These are phyloP conservation scores for Xanthorhoe spadicearia DNA, from an alignment of 2,888 invertebrate species.

Conservation along the genomic window DNA sequence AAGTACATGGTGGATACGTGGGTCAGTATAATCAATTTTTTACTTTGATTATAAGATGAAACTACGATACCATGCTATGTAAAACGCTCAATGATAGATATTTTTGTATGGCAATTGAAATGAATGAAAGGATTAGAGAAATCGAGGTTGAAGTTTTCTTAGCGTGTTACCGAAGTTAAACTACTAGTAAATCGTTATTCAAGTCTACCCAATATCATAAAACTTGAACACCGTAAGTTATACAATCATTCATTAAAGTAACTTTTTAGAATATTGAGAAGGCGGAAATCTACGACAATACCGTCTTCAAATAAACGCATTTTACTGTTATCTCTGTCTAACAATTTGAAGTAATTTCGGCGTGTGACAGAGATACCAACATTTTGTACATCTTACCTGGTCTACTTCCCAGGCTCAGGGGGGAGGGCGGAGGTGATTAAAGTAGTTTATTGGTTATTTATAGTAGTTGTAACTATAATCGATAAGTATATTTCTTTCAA, in stretches of 20 bases:
- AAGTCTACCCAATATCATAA: conserved; percentile 10
- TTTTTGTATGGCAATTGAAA: conserved; percentile 25
- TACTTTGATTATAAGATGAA: conserved; percentile 16
- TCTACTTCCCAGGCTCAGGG: conserved; percentile 65
- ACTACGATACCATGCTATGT: conserved; percentile 44
- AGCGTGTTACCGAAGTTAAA: conserved; percentile 52
- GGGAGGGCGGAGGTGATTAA: conserved; percentile 46
- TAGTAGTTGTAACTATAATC: conserved; percentile 5
- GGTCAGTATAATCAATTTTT: conserved; percentile 14
- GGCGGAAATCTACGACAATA: conserved; percentile 12
- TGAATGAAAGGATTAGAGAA: conserved; percentile 7
- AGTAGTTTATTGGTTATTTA: conserved; percentile 7
- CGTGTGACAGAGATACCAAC: conserved; percentile 6
- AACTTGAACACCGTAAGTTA: conserved; percentile 8
- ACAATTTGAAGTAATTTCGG: background rate
- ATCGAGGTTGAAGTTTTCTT: conserved; percentile 34
- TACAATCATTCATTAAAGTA: background rate
- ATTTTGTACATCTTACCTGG: conserved; percentile 49
- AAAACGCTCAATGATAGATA: conserved; percentile 18
- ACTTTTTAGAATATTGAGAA: conserved; percentile 1
- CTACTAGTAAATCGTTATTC: conserved; percentile 3
- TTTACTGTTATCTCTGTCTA: conserved; percentile 2
- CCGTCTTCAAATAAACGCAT: background rate
- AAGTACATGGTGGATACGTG: conserved; percentile 13
- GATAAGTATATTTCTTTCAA: background rate